Conservation (phyloP, 2,888 invertebrate genomes). For the Chloromyia formosa region DNA sequence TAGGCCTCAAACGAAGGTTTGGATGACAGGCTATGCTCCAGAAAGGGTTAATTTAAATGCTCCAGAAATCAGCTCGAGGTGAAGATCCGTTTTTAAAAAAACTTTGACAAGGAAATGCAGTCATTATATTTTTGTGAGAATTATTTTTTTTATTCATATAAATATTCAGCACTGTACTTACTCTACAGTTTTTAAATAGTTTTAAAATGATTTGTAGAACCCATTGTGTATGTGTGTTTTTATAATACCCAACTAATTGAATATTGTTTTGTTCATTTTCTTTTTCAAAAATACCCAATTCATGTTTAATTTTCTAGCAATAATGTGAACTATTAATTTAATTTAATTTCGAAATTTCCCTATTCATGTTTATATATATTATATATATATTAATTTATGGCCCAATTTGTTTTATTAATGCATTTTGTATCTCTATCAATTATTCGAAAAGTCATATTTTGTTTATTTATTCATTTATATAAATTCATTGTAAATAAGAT, state of each 20-base stretch:
- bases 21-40: too few relatives aligned
- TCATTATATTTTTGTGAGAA: not conserved
- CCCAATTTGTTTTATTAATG: too few relatives aligned
- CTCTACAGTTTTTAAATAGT: slow-evolving; percentile 20
- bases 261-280: not conserved
- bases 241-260: slow-evolving; percentile 41
- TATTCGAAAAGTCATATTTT: too few relatives aligned
- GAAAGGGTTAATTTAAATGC: too few relatives aligned
- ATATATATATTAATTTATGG: too few relatives aligned
- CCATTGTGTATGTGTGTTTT: slow-evolving; percentile 12
- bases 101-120: too few relatives aligned
- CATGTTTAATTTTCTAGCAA: not conserved
- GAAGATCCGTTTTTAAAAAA: too few relatives aligned
- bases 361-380: too few relatives aligned
- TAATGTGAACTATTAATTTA: not conserved
- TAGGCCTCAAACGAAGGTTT: too few relatives aligned
- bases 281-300: not conserved
- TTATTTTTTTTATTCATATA: slow-evolving; percentile 40
- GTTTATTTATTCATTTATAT: not conserved
- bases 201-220: slow-evolving; percentile 37
- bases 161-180: slow-evolving; percentile 34
- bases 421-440: too few relatives aligned
- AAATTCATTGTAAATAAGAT: slow-evolving; percentile 26
- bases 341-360: too few relatives aligned
- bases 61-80: too few relatives aligned